A percentile compares a stretch with the other conserved stretches of the same genome.
Evolutionary conservation across 2,797 vertebrate species (phyloP).

Genomic region (Pseudochromis fuscus): DNA sequence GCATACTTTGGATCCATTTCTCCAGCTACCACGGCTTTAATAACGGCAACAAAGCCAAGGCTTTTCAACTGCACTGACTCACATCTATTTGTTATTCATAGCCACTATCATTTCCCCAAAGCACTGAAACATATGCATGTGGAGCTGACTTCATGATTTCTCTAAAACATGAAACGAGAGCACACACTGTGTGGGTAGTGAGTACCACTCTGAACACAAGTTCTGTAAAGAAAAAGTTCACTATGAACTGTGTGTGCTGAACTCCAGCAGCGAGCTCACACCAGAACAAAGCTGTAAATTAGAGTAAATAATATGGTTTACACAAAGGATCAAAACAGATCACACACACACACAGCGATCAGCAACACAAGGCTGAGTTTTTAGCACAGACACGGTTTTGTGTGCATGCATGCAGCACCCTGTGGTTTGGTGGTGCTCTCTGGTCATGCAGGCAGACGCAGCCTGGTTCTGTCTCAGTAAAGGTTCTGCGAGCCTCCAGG

Average conservation of each 20-base stretch:
- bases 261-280: conserved; percentile 24
- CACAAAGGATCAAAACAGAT: conserved; percentile 22
- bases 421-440: conserved; percentile 39
- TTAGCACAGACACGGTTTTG: not conserved
- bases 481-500: conserved; percentile 81
- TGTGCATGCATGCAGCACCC: not conserved
- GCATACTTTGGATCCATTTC: conserved; percentile 73
- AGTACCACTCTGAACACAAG: conserved; percentile 66
- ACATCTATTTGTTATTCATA: conserved; percentile 85
- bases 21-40: conserved; percentile 73
- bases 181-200: conserved; percentile 57
- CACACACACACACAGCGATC: conserved; percentile 15
- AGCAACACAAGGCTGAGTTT: conserved; percentile 14
- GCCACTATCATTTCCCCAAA: conserved; percentile 79
- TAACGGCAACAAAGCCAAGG: conserved; percentile 70
- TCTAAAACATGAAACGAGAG: conserved; percentile 72
- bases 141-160: conserved; percentile 69
- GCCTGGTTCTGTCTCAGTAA: conserved; percentile 75
- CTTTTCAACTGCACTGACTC: conserved; percentile 77
- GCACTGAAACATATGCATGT: conserved; percentile 75
- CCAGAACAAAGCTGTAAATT: conserved; percentile 19
- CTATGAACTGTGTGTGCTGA: conserved; percentile 39
- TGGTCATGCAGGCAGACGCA: conserved; percentile 54
- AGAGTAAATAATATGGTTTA: conserved; percentile 18
- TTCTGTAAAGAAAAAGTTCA: conserved; percentile 66